phyloP scores from a whole-genome alignment of 2,113 vertebrate species.

The Aspiorhynchus laticeps region DNA sequence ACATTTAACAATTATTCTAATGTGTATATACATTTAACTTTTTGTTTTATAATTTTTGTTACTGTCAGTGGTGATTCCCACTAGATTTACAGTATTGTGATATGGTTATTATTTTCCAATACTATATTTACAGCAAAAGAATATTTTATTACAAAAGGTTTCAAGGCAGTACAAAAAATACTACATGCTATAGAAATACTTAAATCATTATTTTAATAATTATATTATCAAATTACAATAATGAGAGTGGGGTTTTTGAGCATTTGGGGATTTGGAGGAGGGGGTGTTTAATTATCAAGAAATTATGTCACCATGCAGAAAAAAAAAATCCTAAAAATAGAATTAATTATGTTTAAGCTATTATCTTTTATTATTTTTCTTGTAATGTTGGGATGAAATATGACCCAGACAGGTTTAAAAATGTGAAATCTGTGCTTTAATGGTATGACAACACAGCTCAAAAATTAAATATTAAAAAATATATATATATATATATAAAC shows the following conservation, averaged over 20 bases:
- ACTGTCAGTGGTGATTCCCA: background rate
- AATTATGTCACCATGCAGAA: slow-evolving; percentile 5
- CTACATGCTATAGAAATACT: background rate
- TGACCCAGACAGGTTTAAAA: background rate
- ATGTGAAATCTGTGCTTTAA: background rate
- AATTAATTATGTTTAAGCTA: slow-evolving; percentile 3
- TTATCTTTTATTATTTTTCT: background rate
- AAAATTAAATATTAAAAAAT: too few species aligned
- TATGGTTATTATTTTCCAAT: background rate
- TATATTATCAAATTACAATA: background rate
- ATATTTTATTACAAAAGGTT: background rate
- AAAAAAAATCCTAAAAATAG: background rate
- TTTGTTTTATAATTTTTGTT: background rate
- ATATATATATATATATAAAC: too few species aligned
- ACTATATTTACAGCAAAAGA: background rate
- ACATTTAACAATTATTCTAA: background rate
- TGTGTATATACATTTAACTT: background rate
- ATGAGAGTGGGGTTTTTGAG: background rate
- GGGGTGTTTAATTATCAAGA: slow-evolving; percentile 20
- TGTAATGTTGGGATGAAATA: background rate
- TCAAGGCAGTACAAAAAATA: background rate
- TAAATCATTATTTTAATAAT: background rate
- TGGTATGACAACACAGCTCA: background rate
- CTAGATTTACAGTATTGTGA: background rate
- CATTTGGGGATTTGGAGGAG: slow-evolving; percentile 15